Conservation (phyloP, 1,140 invertebrate genomes). For the Goniozus legneri region DNA sequence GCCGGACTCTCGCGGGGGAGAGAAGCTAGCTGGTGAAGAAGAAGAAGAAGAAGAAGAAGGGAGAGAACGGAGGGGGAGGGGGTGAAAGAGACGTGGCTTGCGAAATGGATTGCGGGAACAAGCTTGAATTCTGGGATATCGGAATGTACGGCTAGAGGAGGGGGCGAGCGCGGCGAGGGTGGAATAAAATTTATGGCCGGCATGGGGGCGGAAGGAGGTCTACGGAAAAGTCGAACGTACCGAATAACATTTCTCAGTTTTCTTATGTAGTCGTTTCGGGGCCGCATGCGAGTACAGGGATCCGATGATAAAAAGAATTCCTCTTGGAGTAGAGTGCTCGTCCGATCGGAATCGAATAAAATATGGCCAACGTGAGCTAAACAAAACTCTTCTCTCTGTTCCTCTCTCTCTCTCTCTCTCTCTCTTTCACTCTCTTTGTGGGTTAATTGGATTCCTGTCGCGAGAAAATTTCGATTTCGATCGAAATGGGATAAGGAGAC, state of each 20-base stretch:
- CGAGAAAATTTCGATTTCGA: too few relatives aligned
- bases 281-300: too few relatives aligned
- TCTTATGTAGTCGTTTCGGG: conserved; percentile 7
- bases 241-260: conserved; percentile 18
- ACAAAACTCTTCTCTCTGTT: too few relatives aligned
- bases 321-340: too few relatives aligned
- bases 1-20: background rate
- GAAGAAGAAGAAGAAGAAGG: conserved; percentile 20
- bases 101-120: conserved; percentile 25
- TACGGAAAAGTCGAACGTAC: conserved; percentile 19
- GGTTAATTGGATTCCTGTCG: too few relatives aligned
- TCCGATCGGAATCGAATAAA: too few relatives aligned
- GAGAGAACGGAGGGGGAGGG: conserved; percentile 11
- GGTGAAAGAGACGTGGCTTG: conserved; percentile 21
- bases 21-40: conserved; percentile 1
- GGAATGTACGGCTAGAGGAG: conserved; percentile 18
- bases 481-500: too few relatives aligned
- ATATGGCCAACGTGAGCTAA: too few relatives aligned
- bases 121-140: conserved; percentile 32
- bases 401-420: too few relatives aligned
- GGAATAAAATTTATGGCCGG: conserved; percentile 15
- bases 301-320: background rate
- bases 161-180: conserved; percentile 4
- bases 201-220: conserved; percentile 11
- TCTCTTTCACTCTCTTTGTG: too few relatives aligned